Percentiles rank a stretch among this genome's conserved stretches.
Evolutionary conservation across 2,888 invertebrate genomes (phyloP).

Genomic region (Drosophila cracens): DNA sequence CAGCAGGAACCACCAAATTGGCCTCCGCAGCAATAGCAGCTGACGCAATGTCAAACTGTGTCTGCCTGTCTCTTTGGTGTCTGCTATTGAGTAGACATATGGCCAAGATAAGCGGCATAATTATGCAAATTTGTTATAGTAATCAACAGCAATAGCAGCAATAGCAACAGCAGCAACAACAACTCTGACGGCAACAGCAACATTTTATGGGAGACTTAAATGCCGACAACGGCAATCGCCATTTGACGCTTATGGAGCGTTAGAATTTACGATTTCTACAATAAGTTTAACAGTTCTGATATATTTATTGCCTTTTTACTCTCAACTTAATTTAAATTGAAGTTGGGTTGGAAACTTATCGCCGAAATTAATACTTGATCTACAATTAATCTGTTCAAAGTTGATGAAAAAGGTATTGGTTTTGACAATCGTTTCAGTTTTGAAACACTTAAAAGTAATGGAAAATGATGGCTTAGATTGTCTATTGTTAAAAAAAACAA

Average conservation of each 20-base stretch:
- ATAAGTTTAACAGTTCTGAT: constrained; percentile 59
- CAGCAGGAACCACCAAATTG: constrained; percentile 38
- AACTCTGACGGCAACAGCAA: constrained; percentile 44
- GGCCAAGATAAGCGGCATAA: constrained; percentile 80
- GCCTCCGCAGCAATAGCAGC: constrained; percentile 19
- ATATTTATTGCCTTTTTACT: constrained; percentile 34
- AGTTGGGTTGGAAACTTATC: neutral
- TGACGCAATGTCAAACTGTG: neutral
- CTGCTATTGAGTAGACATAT: constrained; percentile 69
- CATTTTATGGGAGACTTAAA: constrained; percentile 67
- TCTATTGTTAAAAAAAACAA: neutral
- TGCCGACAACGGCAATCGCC: constrained; percentile 69
- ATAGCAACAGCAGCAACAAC: constrained; percentile 22
- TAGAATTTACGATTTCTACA: constrained; percentile 60
- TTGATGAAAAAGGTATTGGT: neutral
- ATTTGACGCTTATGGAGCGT: constrained; percentile 73
- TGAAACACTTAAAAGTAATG: neutral
- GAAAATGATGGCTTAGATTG: neutral
- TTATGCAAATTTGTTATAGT: constrained; percentile 80
- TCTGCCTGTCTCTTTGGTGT: constrained; percentile 42
- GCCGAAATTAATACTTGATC: neutral
- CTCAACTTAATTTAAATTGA: constrained; percentile 7
- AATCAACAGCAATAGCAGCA: constrained; percentile 52
- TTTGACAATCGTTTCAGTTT: neutral
- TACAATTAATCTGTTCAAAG: neutral